These are phyloP conservation scores for Tenebrosternarchus preto DNA, from an alignment of 2,113 vertebrate species.

Conservation along the genomic window DNA sequence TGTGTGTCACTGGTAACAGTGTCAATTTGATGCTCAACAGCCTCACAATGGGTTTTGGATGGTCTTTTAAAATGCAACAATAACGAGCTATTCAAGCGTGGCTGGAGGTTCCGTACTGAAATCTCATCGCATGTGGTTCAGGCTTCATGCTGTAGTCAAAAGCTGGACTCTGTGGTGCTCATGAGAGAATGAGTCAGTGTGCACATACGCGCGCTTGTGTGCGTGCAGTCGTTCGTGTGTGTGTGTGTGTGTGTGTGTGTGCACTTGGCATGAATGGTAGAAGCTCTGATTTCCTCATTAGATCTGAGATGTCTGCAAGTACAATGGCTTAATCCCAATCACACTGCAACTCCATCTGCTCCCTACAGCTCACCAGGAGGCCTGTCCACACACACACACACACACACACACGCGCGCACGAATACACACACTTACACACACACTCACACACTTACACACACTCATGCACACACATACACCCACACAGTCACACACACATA, in stretches of 20 bases:
- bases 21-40: background rate
- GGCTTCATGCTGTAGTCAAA: constrained; percentile 22
- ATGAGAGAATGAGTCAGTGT: constrained; percentile 9
- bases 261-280: constrained; percentile 26
- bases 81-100: background rate
- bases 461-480: constrained; percentile 20
- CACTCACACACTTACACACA: background rate
- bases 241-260: constrained; percentile 1
- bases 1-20: background rate
- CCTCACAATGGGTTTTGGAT: background rate
- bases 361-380: constrained; percentile 31
- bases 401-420: constrained; percentile 46
- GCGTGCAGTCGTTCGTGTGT: constrained; percentile 16
- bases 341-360: constrained; percentile 51
- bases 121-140: constrained; percentile 18
- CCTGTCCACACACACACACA: constrained; percentile 34
- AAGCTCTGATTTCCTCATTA: constrained; percentile 47
- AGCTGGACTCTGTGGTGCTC: background rate
- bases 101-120: constrained; percentile 12
- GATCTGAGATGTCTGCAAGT: constrained; percentile 51
- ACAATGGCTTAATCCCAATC: constrained; percentile 49
- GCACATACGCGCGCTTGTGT: constrained; percentile 5
- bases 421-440: too few relatives aligned
- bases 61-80: constrained; percentile 21
- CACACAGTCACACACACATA: constrained; percentile 32